Conservation (phyloP, 2,797 vertebrate genomes). For the Cynodonichthys magdalenae region DNA sequence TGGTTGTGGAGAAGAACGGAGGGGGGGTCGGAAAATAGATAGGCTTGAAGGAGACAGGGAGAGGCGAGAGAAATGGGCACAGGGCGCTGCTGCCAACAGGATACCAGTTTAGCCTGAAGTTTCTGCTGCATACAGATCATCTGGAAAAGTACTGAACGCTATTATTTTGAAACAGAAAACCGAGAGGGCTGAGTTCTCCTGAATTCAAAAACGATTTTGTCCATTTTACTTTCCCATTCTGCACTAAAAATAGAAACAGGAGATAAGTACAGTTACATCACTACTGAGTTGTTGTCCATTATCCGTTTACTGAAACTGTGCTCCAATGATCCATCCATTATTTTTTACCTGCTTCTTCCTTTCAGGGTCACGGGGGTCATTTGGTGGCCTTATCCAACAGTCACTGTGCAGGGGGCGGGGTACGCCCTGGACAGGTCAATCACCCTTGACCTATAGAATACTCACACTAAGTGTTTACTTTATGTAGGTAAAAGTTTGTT, state of each 20-base stretch:
- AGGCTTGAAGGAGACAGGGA: conserved; percentile 25
- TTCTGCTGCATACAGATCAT: conserved; percentile 20
- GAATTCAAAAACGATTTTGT: not conserved
- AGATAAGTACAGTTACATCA: not conserved
- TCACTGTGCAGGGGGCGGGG: too few relatives aligned
- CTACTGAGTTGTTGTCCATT: not conserved
- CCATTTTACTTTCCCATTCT: not conserved
- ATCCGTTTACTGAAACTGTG: not conserved
- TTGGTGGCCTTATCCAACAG: too few relatives aligned
- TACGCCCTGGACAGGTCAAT: too few relatives aligned
- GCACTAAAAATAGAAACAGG: not conserved
- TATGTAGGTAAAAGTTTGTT: too few relatives aligned
- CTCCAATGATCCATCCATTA: too few relatives aligned
- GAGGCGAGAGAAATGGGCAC: conserved; percentile 42
- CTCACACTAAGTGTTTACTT: too few relatives aligned
- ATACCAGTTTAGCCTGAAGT: conserved; percentile 25
- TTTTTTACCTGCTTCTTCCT: too few relatives aligned
- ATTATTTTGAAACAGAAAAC: conserved; percentile 4
- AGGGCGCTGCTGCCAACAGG: conserved; percentile 29
- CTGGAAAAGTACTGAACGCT: conserved; percentile 39
- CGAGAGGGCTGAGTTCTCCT: not conserved
- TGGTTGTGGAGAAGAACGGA: conserved; percentile 22
- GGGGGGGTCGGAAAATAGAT: conserved; percentile 36
- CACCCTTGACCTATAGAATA: too few relatives aligned
- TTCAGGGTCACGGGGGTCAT: too few relatives aligned